These are phyloP conservation scores for Elysia crispata DNA, from an alignment of 2,888 invertebrate species.

Conservation along the genomic window DNA sequence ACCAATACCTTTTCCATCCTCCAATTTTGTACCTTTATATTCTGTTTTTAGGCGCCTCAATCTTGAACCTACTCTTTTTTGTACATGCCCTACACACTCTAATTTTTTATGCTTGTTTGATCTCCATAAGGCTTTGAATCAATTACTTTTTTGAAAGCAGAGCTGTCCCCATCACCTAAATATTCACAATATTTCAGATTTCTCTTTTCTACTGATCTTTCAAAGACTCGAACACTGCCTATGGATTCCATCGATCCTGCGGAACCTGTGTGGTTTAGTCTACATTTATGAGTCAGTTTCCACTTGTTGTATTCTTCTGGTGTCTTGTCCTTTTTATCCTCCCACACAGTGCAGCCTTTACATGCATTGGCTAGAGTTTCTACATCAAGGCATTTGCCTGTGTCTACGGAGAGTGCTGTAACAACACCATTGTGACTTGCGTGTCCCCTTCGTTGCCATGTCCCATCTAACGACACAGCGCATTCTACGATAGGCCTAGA, in stretches of 20 bases:
- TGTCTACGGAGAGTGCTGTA: constrained; percentile 17
- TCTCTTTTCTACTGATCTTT: not conserved
- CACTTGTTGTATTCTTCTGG: too few species aligned
- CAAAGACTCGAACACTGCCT: not conserved
- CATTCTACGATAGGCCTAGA: too few species aligned
- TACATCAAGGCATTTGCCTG: constrained; percentile 27
- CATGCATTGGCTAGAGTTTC: not conserved
- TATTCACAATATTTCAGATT: not conserved
- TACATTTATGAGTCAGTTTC: too few species aligned
- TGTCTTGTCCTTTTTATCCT: not conserved
- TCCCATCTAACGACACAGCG: too few species aligned
- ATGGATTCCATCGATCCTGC: too few species aligned
- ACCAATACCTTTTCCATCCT: constrained; percentile 37
- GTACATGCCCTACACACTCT: constrained; percentile 44
- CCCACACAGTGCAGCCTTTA: not conserved
- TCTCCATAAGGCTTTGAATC: constrained; percentile 22
- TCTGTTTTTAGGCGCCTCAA: constrained; percentile 2
- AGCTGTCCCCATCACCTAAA: constrained; percentile 21
- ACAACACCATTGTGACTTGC: not conserved
- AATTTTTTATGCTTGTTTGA: not conserved
- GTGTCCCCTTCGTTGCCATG: too few species aligned
- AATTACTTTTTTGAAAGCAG: constrained; percentile 27
- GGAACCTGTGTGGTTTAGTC: too few species aligned
- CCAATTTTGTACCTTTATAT: not conserved
- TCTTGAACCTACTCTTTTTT: constrained; percentile 26